Base-by-base conservation (phyloP, 2,797 vertebrate genomes). In the Darevskia mixta region DNA sequence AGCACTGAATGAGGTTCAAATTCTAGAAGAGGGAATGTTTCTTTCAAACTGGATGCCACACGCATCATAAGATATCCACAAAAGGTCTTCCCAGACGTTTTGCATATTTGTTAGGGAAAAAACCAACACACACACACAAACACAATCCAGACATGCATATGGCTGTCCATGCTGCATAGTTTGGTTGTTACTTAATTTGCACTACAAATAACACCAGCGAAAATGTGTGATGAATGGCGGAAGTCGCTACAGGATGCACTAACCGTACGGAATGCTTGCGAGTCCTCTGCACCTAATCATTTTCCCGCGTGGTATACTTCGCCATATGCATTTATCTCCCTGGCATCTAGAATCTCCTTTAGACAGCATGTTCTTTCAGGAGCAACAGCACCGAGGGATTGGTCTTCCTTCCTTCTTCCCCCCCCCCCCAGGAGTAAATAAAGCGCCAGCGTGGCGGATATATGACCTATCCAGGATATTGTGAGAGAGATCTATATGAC, bases 391-490 rank as follows among this genome's bases (percentile, higher is more conserved):
- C 69, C 78, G 23, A 76, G 78, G 58, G 23, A 85, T 25, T 79
- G 75, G 18, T 43, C 35, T 67, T 87, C 72, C 8, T 13, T 43
- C 29, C 18, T 27, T 71, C 41, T 23, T 76, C 4, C 17, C 27
- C 23, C 17, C 27, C 23, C 32, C 11, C 29, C 2, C 6, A 55
- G 71, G 43, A 87, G 41, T 83, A 35, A 84, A 79, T 76, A 81
- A 79, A 87, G 61, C 17, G 29, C 32, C 10, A 78, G 78, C n/a
- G 10, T 35, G 5, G 38, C 25, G 11, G 77, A 85, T 66, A 73
- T 72, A 80, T 81, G 69, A 85, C 78, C 78, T 38, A 85, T 82
- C 79, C 79, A 55, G 72, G 77, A 85, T 87, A 85, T 85, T 85
- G 82, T 38, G 81, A 45, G 61, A 69, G 82, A 27, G 81, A 71